A percentile compares a stretch with the other conserved stretches of the same genome.
These are phyloP conservation scores for Drosophila bunnanda DNA, from an alignment of 2,888 invertebrate genomes.

Conservation along the genomic window DNA sequence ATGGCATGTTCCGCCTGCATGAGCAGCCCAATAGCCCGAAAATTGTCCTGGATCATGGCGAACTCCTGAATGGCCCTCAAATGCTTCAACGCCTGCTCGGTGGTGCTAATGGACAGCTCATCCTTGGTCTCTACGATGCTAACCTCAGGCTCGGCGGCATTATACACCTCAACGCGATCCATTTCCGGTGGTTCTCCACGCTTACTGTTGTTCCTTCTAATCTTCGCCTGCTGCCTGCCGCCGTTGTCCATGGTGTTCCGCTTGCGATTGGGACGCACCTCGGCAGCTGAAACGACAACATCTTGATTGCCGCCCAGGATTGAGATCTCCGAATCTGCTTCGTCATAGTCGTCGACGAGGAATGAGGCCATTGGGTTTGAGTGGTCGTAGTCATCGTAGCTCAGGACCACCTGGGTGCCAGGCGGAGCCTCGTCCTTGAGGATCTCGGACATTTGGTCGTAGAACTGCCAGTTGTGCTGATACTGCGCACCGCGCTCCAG, in stretches of 20 bases:
- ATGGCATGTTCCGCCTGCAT: slow-evolving; percentile 77
- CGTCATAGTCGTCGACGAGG: background rate
- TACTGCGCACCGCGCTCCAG: background rate
- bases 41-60: slow-evolving; percentile 80
- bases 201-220: background rate
- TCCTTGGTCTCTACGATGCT: background rate
- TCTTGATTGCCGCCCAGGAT: slow-evolving; percentile 1
- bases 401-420: slow-evolving; percentile 6
- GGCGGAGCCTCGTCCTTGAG: slow-evolving; percentile 12
- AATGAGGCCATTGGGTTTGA: background rate
- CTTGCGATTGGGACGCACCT: slow-evolving; percentile 1
- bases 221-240: background rate
- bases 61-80: slow-evolving; percentile 79
- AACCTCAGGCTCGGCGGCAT: slow-evolving; percentile 9
- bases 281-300: background rate
- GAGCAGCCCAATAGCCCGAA: slow-evolving; percentile 80
- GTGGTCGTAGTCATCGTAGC: slow-evolving; percentile 4
- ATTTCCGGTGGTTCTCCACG: background rate
- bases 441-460: slow-evolving; percentile 15
- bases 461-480: slow-evolving; percentile 24
- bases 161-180: background rate
- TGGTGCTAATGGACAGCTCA: slow-evolving; percentile 20
- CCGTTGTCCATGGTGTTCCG: background rate
- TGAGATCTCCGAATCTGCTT: background rate
- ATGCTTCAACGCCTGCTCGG: slow-evolving; percentile 48